A percentile compares a stretch with the other conserved stretches of the same genome.
Conservation (phyloP, 2,888 invertebrate species). For the Stegana nigrithorax region DNA sequence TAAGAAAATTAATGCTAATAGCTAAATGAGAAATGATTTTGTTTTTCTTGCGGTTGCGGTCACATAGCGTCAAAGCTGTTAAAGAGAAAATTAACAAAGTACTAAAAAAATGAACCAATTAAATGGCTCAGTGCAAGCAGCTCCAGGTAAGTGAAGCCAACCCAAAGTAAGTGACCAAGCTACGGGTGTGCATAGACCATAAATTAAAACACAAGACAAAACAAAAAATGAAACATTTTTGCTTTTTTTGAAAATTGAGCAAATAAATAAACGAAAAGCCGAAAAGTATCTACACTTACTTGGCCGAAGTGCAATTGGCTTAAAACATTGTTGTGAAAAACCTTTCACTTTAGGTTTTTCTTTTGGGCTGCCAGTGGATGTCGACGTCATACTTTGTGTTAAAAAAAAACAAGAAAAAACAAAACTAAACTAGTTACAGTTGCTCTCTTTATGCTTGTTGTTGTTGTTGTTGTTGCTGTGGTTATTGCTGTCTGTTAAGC, state of each 20-base stretch:
- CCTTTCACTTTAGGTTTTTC: constrained; percentile 10
- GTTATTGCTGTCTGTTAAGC: not conserved
- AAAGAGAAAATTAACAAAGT: not conserved
- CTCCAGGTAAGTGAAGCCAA: not conserved
- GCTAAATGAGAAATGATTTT: constrained; percentile 4
- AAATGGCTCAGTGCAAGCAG: not conserved
- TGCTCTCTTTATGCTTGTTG: too few relatives aligned
- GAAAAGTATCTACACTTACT: not conserved
- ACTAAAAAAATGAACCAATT: not conserved
- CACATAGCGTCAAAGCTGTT: not conserved
- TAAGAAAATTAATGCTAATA: too few relatives aligned
- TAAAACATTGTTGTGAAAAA: not conserved
- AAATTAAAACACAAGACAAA: not conserved
- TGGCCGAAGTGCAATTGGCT: not conserved
- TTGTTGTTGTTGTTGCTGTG: not conserved
- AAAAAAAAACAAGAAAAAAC: not conserved
- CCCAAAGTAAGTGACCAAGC: not conserved
- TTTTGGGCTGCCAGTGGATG: too few relatives aligned
- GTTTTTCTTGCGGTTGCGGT: not conserved
- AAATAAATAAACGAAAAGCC: not conserved
- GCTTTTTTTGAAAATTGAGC: not conserved
- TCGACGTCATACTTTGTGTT: not conserved
- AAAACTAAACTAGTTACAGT: too few relatives aligned
- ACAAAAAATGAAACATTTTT: not conserved
- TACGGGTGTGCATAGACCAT: too few relatives aligned